A percentile compares a stretch with the other conserved stretches of the same genome.
phyloP scores from a whole-genome alignment of 2,888 invertebrate species.

The Azorinus chamasolen region DNA sequence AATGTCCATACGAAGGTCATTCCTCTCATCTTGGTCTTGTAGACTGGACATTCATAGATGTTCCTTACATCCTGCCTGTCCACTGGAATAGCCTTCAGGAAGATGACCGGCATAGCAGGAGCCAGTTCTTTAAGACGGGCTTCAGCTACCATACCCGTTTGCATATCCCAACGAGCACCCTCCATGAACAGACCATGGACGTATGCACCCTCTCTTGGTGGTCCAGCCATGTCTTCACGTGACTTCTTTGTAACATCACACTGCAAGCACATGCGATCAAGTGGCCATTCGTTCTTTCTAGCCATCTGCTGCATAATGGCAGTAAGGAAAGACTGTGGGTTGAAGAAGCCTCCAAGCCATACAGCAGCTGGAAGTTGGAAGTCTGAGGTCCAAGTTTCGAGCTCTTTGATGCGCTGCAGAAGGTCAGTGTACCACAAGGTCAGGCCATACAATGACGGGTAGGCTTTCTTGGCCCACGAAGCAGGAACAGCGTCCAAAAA shows the following conservation, averaged over 20 bases:
- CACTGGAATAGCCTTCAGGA: constrained; percentile 92
- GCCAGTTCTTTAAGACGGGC: constrained; percentile 96
- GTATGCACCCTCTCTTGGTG: constrained; percentile 95
- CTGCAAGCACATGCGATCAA: constrained; percentile 98
- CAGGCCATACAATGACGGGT: constrained; percentile 95
- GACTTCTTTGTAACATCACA: constrained; percentile 99
- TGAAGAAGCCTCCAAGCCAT: constrained; percentile 99
- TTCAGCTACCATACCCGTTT: constrained; percentile 96
- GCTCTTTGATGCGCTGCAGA: constrained; percentile 91
- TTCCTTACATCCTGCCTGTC: constrained; percentile 97
- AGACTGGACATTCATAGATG: constrained; percentile 98
- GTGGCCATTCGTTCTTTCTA: constrained; percentile 95
- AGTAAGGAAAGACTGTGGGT: constrained; percentile 97
- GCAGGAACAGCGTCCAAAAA: constrained; percentile 95
- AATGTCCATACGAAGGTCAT: constrained; percentile 99
- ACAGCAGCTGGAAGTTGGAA: constrained; percentile 94
- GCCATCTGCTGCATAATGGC: constrained; percentile 99
- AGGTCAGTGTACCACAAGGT: constrained; percentile 98
- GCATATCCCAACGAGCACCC: constrained; percentile 97
- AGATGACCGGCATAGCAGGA: constrained; percentile 97
- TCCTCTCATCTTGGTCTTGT: constrained; percentile 96
- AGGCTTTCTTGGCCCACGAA: constrained; percentile 95
- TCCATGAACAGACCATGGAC: constrained; percentile 97
- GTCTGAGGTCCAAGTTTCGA: constrained; percentile 97
- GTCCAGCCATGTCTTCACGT: constrained; percentile 95